Evolutionary conservation across 2,797 vertebrate genomes (phyloP).

Genomic region (Myripristis jacobus): DNA sequence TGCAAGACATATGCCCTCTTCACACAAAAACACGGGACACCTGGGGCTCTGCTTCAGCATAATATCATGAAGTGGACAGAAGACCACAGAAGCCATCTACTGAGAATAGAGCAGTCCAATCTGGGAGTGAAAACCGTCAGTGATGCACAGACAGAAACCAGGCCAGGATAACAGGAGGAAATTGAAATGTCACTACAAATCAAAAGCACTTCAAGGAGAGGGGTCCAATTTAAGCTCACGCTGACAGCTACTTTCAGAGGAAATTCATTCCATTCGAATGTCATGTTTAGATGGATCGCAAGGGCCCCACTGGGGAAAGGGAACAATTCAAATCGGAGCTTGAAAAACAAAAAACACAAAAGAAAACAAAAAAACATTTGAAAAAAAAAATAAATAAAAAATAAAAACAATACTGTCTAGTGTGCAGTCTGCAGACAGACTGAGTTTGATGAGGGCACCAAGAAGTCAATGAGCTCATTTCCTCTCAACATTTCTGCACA

Average conservation of each 20-base stretch:
- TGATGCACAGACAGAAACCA: conserved; percentile 51
- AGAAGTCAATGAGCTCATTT: conserved; percentile 37
- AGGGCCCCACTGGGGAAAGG: conserved; percentile 9
- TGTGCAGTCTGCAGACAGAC: neutral
- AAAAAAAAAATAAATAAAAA: neutral
- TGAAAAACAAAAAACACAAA: conserved; percentile 17
- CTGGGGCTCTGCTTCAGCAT: conserved; percentile 31
- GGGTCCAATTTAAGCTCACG: conserved; percentile 69
- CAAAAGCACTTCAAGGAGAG: conserved; percentile 74
- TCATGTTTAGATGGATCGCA: conserved; percentile 66
- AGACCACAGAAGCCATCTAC: conserved; percentile 37
- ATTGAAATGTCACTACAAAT: conserved; percentile 83
- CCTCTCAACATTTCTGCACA: conserved; percentile 29
- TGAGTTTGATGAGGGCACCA: neutral
- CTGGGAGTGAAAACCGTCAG: conserved; percentile 49
- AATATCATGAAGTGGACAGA: conserved; percentile 46
- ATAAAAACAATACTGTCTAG: conserved; percentile 22
- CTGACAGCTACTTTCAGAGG: conserved; percentile 73
- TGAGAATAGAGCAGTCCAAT: conserved; percentile 48
- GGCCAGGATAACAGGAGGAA: conserved; percentile 76
- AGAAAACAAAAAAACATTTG: neutral
- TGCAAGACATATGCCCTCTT: conserved; percentile 1
- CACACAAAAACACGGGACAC: conserved; percentile 14
- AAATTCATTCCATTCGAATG: conserved; percentile 64
- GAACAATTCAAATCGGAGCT: conserved; percentile 25